Evolutionary conservation across 2,113 vertebrate genomes (phyloP), one percentile per base, ranked within the genome.

Genomic region (Caranx melampygus): DNA sequence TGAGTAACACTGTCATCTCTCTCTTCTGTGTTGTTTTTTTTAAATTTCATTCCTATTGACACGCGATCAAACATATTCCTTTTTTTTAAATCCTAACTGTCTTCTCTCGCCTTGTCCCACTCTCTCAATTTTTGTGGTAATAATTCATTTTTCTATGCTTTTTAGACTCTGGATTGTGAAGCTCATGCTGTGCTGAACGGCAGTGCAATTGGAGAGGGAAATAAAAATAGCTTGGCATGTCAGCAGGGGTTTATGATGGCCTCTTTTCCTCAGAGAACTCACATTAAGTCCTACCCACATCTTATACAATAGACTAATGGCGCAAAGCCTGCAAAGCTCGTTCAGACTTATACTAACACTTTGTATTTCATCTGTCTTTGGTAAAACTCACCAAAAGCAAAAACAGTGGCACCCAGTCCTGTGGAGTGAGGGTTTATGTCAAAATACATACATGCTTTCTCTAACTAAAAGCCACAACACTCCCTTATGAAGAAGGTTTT

Each of bases 211-310:
- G 72, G 68, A 69, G 85, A 80, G 76, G 63, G 84, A 90, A 91
- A 91, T 92, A 92, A 92, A 92, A 92, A 93, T 93, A 93, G 90
- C 89, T 82, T 79, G 80, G 85, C 79, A 81, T 86, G 85, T 90
- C 89, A 93, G 92, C 85, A 76, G 92, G 88, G 85, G 89, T 87
- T 91, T 86, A 79, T 84, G 83, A 88, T 91, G 86, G 89, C 90
- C 87, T 89, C 83, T 85, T 89, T 91, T 84, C 89, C 88, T 91
- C 64, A 14, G 83, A 92, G 90, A 91, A 78, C 86, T 87, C 81
- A 61, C 81, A 84, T 78, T 82, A 90, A 72, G 71, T 81, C 72
- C 77, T 70, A 37, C 75, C 63, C 83, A 79, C 78, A 73, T 79
- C 64, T 86, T 51, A 57, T 84, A 90, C 86, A 88, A 82, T 67